These are phyloP conservation scores for Rhabditoides inermis DNA, from an alignment of 2,888 invertebrate species.

Conservation along the genomic window DNA sequence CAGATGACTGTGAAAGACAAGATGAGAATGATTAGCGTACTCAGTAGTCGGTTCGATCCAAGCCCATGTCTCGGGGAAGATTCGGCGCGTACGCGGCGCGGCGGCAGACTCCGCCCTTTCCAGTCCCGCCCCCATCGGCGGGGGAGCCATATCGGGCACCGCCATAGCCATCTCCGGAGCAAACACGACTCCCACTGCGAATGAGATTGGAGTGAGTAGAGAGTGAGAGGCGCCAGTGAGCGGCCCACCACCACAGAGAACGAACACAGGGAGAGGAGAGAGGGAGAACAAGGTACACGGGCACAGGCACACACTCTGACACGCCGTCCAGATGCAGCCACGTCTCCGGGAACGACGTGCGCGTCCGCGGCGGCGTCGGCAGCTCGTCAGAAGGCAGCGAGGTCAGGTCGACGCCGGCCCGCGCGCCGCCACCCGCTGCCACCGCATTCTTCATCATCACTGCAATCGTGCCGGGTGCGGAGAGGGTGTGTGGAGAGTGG, in stretches of 20 bases:
- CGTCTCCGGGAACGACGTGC: conserved; percentile 14
- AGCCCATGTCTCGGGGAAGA: conserved; percentile 1
- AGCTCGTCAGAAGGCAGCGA: not conserved
- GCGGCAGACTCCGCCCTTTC: not conserved
- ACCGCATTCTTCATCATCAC: not conserved
- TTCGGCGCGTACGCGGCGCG: not conserved
- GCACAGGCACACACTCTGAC: too few relatives aligned
- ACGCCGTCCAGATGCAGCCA: conserved; percentile 9
- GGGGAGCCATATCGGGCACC: not conserved
- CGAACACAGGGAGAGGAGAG: too few relatives aligned
- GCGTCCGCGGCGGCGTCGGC: not conserved
- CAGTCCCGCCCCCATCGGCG: not conserved
- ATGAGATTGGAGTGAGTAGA: too few relatives aligned
- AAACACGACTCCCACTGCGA: too few relatives aligned
- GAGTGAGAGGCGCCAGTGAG: too few relatives aligned
- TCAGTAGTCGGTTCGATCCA: not conserved
- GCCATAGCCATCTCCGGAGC: too few relatives aligned
- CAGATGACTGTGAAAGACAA: not conserved
- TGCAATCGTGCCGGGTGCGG: not conserved
- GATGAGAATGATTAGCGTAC: not conserved
- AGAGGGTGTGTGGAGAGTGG: too few relatives aligned
- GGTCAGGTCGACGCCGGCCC: conserved; percentile 1
- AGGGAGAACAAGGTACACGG: too few relatives aligned
- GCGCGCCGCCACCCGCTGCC: not conserved
- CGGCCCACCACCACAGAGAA: too few relatives aligned